phyloP scores from a whole-genome alignment of 2,888 invertebrate genomes.

The Eilema griseolum region DNA sequence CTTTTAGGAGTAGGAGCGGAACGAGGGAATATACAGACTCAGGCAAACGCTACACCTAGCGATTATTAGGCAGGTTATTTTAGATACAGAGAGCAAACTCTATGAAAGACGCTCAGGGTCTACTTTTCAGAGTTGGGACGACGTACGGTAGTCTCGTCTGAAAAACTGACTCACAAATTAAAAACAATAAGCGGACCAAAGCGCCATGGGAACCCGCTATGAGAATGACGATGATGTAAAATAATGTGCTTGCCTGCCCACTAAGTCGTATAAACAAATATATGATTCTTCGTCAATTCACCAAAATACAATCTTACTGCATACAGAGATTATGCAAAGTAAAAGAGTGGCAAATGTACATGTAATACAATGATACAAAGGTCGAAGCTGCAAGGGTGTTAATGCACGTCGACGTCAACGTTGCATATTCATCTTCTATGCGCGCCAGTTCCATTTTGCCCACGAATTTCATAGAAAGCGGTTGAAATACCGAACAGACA shows the following conservation, averaged over 20 bases:
- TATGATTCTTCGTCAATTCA: slow-evolving; percentile 45
- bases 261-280: too few relatives aligned
- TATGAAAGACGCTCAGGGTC: too few relatives aligned
- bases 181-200: not conserved
- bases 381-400: slow-evolving; percentile 59
- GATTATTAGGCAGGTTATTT: not conserved
- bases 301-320: slow-evolving; percentile 23
- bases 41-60: not conserved
- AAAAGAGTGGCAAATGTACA: slow-evolving; percentile 41
- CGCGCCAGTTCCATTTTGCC: slow-evolving; percentile 68
- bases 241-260: too few relatives aligned
- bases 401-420: slow-evolving; percentile 57
- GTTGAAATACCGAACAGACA: slow-evolving; percentile 76
- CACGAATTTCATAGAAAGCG: slow-evolving; percentile 68
- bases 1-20: too few relatives aligned
- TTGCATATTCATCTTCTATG: slow-evolving; percentile 82
- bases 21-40: not conserved
- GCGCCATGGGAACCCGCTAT: not conserved
- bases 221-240: too few relatives aligned
- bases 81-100: not conserved
- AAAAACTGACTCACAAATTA: not conserved
- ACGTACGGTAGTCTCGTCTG: not conserved
- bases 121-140: not conserved
- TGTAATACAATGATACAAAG: slow-evolving; percentile 63
- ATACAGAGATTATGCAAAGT: slow-evolving; percentile 51